Evolutionary conservation across 2,888 invertebrate genomes (phyloP).

Genomic region (Pammene aurita): DNA sequence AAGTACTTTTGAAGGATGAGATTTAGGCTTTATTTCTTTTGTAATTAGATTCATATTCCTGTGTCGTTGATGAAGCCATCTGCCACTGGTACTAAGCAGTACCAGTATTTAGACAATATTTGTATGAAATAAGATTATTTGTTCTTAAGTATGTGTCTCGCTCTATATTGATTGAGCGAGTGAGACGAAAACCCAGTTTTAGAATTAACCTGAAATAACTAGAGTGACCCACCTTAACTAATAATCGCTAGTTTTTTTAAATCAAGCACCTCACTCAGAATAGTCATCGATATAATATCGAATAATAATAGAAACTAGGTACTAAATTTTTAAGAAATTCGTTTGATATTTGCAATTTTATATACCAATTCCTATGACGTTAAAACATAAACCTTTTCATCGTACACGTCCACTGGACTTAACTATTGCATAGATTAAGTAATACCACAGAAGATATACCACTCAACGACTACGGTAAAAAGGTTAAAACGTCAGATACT

Average conservation of each 20-base stretch:
- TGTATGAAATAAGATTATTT: slow-evolving; percentile 34
- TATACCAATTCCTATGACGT: slow-evolving; percentile 4
- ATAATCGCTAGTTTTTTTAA: slow-evolving; percentile 16
- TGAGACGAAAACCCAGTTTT: slow-evolving; percentile 31
- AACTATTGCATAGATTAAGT: slow-evolving; percentile 1
- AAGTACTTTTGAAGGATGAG: too few relatives aligned
- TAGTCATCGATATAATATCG: slow-evolving; percentile 1
- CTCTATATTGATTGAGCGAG: slow-evolving; percentile 30
- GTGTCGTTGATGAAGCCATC: too few relatives aligned
- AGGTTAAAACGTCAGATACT: slow-evolving; percentile 17
- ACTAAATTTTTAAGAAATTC: not conserved
- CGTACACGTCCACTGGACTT: not conserved
- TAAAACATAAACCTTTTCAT: slow-evolving; percentile 2
- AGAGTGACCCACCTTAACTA: slow-evolving; percentile 53
- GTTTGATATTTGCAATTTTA: slow-evolving; percentile 23
- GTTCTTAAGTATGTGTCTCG: slow-evolving; percentile 32
- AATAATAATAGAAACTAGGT: not conserved
- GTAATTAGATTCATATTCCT: too few relatives aligned
- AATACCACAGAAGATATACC: slow-evolving; percentile 2
- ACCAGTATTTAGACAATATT: slow-evolving; percentile 26
- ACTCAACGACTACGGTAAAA: slow-evolving; percentile 4
- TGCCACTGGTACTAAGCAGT: too few relatives aligned
- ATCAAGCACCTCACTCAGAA: slow-evolving; percentile 40
- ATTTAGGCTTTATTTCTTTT: not conserved
- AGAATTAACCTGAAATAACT: slow-evolving; percentile 39